Evolutionary conservation across 2,797 vertebrate species (phyloP).

Genomic region (Sternotherus odoratus): DNA sequence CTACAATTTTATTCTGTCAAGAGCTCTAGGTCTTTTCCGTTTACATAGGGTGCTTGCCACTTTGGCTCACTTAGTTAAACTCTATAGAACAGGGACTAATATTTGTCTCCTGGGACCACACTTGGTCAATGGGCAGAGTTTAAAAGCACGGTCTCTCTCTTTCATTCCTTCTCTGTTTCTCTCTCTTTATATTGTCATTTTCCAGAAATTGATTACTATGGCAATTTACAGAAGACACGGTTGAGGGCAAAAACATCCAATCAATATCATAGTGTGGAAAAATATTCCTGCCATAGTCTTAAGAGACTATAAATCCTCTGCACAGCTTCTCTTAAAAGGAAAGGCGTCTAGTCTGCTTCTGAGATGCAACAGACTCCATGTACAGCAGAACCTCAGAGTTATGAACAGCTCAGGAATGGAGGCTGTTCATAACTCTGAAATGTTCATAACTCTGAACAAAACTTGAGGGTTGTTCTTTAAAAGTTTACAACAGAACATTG

Average conservation of each 20-base stretch:
- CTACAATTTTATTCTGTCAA: neutral
- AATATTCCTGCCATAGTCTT: slow-evolving; percentile 17
- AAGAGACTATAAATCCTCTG: neutral
- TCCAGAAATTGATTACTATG: slow-evolving; percentile 23
- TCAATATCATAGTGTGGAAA: neutral
- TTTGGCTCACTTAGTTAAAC: neutral
- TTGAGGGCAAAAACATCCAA: slow-evolving; percentile 36
- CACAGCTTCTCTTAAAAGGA: neutral
- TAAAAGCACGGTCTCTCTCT: neutral
- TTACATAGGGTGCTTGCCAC: neutral
- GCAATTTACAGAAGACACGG: slow-evolving; percentile 27
- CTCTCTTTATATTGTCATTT: slow-evolving; percentile 21
- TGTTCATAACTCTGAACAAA: too few species aligned
- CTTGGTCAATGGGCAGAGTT: neutral
- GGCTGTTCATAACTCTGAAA: too few species aligned
- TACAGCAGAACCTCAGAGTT: neutral
- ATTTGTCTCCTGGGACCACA: neutral
- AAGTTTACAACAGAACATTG: too few species aligned
- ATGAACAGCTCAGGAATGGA: too few species aligned
- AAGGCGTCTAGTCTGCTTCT: neutral
- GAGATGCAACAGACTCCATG: neutral
- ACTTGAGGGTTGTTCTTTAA: too few species aligned
- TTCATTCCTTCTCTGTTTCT: neutral
- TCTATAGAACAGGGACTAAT: neutral
- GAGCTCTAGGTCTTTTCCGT: neutral